Conservation (phyloP, 2,797 vertebrate species). For the Peromyscus melanophrys region DNA sequence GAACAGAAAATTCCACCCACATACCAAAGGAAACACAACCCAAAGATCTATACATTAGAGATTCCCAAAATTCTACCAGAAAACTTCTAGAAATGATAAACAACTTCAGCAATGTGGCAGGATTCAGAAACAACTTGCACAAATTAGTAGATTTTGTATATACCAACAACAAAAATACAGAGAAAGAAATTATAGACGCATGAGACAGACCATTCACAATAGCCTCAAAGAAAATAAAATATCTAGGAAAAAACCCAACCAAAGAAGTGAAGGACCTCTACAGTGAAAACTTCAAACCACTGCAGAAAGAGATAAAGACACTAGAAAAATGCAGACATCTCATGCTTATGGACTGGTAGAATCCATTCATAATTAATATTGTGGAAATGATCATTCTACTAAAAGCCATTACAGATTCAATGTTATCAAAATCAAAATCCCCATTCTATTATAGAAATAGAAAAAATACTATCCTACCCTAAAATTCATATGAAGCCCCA, state of each 20-base stretch:
- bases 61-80: not conserved
- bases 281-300: not conserved
- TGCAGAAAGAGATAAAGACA: not conserved
- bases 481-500: not conserved
- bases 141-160: not conserved
- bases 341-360: not conserved
- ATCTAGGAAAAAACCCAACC: not conserved
- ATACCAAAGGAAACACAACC: not conserved
- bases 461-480: not conserved
- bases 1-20: not conserved
- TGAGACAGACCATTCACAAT: not conserved
- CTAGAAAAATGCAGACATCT: not conserved
- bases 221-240: not conserved
- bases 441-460: not conserved
- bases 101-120: not conserved
- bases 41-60: not conserved
- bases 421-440: not conserved
- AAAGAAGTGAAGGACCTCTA: not conserved
- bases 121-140: not conserved
- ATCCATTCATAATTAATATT: not conserved
- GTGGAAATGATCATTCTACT: not conserved
- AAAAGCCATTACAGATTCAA: not conserved
- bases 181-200: not conserved
- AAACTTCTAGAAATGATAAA: not conserved
- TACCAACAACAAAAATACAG: not conserved